A percentile compares a stretch with the other conserved stretches of the same genome.
Conservation (phyloP, 2,888 invertebrate species). For the Apamea sordens region DNA sequence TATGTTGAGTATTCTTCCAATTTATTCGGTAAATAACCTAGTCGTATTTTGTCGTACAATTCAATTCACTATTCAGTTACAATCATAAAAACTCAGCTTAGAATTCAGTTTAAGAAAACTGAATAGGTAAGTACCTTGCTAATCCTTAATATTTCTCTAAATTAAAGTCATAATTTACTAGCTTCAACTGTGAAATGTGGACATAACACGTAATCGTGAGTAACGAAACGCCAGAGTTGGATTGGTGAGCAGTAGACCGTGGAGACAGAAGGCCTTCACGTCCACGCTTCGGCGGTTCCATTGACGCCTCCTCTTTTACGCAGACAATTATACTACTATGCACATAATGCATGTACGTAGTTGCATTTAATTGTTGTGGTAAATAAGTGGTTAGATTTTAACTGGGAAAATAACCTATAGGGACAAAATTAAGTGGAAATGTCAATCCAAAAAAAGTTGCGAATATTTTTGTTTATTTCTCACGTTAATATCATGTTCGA, state of each 20-base stretch:
- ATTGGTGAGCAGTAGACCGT: conserved; percentile 81
- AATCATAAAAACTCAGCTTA: not conserved
- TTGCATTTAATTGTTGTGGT: not conserved
- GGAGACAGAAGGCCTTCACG: conserved; percentile 73
- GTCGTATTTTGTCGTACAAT: not conserved
- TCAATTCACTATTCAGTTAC: too few species aligned
- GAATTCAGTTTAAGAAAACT: not conserved
- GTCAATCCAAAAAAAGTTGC: not conserved
- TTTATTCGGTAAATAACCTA: not conserved
- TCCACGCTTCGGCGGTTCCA: conserved; percentile 72
- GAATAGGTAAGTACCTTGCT: not conserved
- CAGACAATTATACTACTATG: conserved; percentile 54
- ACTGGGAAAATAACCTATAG: not conserved
- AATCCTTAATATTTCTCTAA: not conserved
- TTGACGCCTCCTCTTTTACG: conserved; percentile 78
- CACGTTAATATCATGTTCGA: not conserved
- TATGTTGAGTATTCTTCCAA: not conserved
- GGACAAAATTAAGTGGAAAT: not conserved
- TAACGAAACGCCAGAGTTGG: conserved; percentile 59
- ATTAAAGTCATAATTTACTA: conserved; percentile 8
- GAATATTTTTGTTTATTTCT: not conserved
- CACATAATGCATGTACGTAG: not conserved
- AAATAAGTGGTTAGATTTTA: not conserved
- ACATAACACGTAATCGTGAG: conserved; percentile 36
- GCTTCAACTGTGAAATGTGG: conserved; percentile 40